Base-by-base conservation (phyloP, 92 coral and sea anemone genomes). In the Porites divaricata region DNA sequence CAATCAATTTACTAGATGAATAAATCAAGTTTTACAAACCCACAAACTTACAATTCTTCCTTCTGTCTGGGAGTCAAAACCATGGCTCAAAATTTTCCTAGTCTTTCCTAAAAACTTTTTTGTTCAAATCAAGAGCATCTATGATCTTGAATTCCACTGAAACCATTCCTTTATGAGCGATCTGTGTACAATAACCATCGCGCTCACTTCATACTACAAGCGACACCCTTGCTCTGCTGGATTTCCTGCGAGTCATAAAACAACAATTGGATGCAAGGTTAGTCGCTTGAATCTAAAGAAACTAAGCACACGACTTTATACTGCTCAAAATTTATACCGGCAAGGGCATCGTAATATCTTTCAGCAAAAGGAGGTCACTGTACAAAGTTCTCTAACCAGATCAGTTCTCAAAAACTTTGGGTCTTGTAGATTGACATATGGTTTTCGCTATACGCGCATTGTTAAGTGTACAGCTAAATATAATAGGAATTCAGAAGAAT, bases 1-100 rank as follows among this genome's bases (percentile, higher is more conserved):
- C 58, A 62, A 75, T 58, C 56, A 72, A 73, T n/a, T 52, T 51
- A 62, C 77, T 50, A 49, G 23, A n/a, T 72, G 58, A 9, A 52
- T 21, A 20, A 10, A 26, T 26, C 9, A 56, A 8, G 26, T 58
- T 9, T 14, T 35, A 53, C 67, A 68, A 79, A 75, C 48, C 35
- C 12, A 54, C 16, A 15, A 45, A 95, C 99, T 96, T 89, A 96
- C 99, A 96, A 76, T 77, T 96, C 99, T 45, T 96, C 99, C 79
- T 95, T 96, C 72, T 96, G 99, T 88, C 96, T 90, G 48, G 98
- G 99, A 77, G 99, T 96, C 75, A 96, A 88, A 83, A 96, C 99
- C 99, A 96, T 96, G 92, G 90, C 91, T 92, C 66, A 67, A 65
- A 79, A 67, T 84, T 89, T 85, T 65, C 53, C 72, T 72, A 73